Evolutionary conservation across 2,797 vertebrate genomes (phyloP).

Genomic region (Sphaeramia orbicularis): DNA sequence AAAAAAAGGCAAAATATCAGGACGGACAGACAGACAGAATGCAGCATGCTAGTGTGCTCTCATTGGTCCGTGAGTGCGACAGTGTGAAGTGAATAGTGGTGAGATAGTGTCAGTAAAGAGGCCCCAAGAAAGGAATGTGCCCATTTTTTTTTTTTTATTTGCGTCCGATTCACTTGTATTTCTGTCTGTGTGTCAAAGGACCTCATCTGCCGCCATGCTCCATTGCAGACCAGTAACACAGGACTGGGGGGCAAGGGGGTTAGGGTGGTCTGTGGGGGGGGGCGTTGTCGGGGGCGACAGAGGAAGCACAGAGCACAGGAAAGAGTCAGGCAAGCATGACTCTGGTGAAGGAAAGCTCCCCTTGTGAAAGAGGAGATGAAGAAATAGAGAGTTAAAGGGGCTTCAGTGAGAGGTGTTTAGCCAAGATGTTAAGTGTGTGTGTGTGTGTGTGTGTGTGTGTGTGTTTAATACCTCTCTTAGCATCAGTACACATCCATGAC

Average conservation of each 20-base stretch:
- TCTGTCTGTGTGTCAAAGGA: constrained; percentile 68
- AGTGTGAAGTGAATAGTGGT: not conserved
- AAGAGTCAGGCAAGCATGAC: constrained; percentile 58
- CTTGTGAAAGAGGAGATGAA: constrained; percentile 56
- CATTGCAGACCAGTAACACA: constrained; percentile 72
- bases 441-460: constrained; percentile 18
- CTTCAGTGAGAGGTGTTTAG: constrained; percentile 16
- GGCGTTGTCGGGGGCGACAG: not conserved
- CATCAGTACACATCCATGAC: not conserved
- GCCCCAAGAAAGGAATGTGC: constrained; percentile 36
- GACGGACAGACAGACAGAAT: constrained; percentile 51
- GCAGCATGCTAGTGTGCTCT: constrained; percentile 23
- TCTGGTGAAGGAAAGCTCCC: constrained; percentile 40
- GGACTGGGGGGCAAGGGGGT: constrained; percentile 43
- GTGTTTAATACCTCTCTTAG: not conserved
- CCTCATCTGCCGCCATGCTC: constrained; percentile 74
- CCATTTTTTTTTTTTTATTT: constrained; percentile 29
- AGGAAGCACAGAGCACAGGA: constrained; percentile 24
- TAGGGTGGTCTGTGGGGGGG: constrained; percentile 43
- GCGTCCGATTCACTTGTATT: constrained; percentile 54
- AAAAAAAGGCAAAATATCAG: constrained; percentile 22
- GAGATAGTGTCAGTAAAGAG: constrained; percentile 18
- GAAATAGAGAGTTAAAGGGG: constrained; percentile 4
- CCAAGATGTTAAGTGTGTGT: constrained; percentile 22
- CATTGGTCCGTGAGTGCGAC: too few species aligned